Evolutionary conservation across 1,140 invertebrate genomes (phyloP), one percentile per base, ranked within the genome.

Genomic region (Nephila pilipes): DNA sequence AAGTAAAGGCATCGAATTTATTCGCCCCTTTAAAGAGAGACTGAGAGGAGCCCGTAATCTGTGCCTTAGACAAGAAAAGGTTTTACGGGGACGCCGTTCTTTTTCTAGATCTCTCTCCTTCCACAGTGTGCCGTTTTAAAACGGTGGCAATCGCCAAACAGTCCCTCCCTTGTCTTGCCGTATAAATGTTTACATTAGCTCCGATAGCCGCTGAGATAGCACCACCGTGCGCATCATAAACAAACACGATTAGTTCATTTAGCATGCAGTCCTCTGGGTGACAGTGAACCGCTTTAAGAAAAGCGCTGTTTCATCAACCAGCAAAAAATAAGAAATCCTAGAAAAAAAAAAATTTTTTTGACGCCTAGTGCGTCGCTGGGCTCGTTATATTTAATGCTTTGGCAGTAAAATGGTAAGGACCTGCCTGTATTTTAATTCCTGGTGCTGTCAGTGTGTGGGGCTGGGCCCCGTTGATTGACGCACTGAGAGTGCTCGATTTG

Each of bases 211-310:
- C 29, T 36, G 54, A 57, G 69, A 80, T 80, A 83, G 69, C 79
- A 29, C n/a, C 46, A 58, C 36, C 25, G 69, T 38, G n/a, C 32
- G 29, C 89, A 81, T 90, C 89, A 46, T 90, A 90, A 90, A 90
- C 89, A 90, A 90, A 90, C 89, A 90, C 89, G 89, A 90, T 90
- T 90, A 90, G 79, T 83, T 90, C 89, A 90, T 90, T 90, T 90
- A 83, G 89, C 89, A 90, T 90, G 57, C 65, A 63, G 79, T 46
- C 16, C n/a, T 16, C 22, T n/a, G 83, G 81, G 46, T 29, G 55
- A 46, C 46, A 46, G 46, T 46, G 46, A 46, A 46, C 6, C 46
- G 46, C 46, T 46, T 46, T 46, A 55, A 87, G 58, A 81, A 81
- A n/a, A 54, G 79, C 79, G 32, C 46, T 81, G 20, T 83, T 83